Conservation (phyloP, 2,113 vertebrate species). For the Lathamus discolor region DNA sequence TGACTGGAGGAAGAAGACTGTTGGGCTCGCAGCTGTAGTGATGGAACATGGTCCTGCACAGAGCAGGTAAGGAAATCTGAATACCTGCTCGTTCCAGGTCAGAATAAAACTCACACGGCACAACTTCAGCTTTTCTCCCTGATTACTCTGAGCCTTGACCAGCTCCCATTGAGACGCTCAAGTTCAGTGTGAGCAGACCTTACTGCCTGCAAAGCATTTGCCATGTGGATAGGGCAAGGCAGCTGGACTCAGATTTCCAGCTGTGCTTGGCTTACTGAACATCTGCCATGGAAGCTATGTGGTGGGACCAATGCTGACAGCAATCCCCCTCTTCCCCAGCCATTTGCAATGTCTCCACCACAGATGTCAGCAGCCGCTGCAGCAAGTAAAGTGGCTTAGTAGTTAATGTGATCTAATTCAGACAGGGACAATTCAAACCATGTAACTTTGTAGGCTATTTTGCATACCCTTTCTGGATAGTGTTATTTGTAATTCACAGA, state of each 20-base stretch:
- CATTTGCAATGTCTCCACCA: neutral
- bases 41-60: neutral
- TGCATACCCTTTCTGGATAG: neutral
- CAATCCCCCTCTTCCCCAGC: neutral
- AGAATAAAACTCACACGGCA: neutral
- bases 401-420: neutral
- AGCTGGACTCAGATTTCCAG: neutral
- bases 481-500: neutral
- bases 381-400: neutral
- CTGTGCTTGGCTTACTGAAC: neutral
- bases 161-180: neutral
- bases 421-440: neutral
- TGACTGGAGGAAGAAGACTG: neutral
- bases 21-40: fast-evolving
- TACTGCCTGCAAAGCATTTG: neutral
- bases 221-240: neutral
- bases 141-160: neutral
- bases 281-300: neutral
- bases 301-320: neutral
- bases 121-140: neutral
- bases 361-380: neutral
- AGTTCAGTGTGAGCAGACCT: neutral
- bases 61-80: neutral
- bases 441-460: neutral
- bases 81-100: neutral